phyloP scores from a whole-genome alignment of 2,113 vertebrate species.

The Grallaria varia region DNA sequence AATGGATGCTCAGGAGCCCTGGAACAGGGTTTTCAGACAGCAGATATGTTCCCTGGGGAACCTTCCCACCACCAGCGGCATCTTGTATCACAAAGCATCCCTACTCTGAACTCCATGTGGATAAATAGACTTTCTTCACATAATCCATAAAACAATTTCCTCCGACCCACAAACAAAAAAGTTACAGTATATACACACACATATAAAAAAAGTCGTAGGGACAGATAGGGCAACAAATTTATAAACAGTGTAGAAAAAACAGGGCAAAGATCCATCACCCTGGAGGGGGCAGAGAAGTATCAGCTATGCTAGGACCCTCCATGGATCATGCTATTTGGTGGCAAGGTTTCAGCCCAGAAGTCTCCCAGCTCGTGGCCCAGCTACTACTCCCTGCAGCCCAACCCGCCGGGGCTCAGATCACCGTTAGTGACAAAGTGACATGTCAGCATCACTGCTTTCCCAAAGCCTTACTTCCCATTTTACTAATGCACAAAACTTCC shows the following conservation, averaged over 20 bases:
- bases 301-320: neutral
- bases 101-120: constrained; percentile 10
- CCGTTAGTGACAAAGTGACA: neutral
- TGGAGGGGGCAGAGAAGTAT: neutral
- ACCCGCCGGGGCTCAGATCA: neutral
- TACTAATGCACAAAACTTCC: neutral
- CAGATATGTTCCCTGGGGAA: constrained; percentile 7
- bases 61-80: constrained; percentile 12
- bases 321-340: neutral
- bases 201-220: constrained; percentile 30
- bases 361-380: neutral
- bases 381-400: neutral
- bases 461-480: neutral
- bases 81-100: constrained; percentile 7
- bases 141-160: constrained; percentile 1
- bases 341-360: neutral
- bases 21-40: constrained; percentile 22
- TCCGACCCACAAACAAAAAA: neutral
- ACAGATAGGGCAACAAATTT: constrained; percentile 19
- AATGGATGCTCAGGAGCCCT: constrained; percentile 19
- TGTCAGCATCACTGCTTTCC: neutral
- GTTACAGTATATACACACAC: constrained; percentile 52
- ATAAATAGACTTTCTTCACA: constrained; percentile 58
- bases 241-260: constrained; percentile 8
- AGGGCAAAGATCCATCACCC: neutral